These are phyloP conservation scores for Hemithea aestivaria DNA, from an alignment of 2,888 invertebrate species.

Conservation along the genomic window DNA sequence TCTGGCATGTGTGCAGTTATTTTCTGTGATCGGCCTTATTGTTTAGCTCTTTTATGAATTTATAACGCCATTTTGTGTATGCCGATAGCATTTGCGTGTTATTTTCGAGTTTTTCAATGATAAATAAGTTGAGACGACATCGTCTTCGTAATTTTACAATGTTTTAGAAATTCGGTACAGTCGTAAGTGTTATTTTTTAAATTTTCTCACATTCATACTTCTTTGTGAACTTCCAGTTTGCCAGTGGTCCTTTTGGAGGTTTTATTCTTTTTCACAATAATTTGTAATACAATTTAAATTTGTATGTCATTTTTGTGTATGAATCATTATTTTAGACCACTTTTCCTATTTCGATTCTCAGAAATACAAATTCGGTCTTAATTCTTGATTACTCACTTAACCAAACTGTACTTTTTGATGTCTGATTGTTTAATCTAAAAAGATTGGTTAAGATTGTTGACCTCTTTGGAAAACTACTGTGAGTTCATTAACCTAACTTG, in stretches of 20 bases:
- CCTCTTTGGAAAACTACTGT: slow-evolving; percentile 13
- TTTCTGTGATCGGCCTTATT: slow-evolving; percentile 61
- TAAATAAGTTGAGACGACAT: slow-evolving; percentile 8
- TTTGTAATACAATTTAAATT: slow-evolving; percentile 1
- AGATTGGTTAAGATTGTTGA: slow-evolving; percentile 24
- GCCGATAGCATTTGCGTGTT: slow-evolving; percentile 31
- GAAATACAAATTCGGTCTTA: slow-evolving; percentile 6
- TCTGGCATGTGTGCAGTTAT: slow-evolving; percentile 72
- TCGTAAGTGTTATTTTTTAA: slow-evolving; percentile 16
- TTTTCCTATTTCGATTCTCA: slow-evolving; percentile 8
- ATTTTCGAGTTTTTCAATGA: slow-evolving; percentile 20
- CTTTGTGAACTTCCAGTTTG: slow-evolving; percentile 3
- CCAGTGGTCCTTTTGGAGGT: neutral
- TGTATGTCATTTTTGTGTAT: slow-evolving; percentile 4
- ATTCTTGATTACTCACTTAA: slow-evolving; percentile 5
- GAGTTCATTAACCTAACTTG: slow-evolving; percentile 9
- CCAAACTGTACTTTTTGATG: slow-evolving; percentile 12
- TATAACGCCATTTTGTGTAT: slow-evolving; percentile 64
- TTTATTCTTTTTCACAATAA: neutral
- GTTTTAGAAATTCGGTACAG: slow-evolving; percentile 18
- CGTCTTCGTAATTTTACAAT: slow-evolving; percentile 7
- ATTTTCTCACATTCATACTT: neutral
- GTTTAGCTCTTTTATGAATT: slow-evolving; percentile 57
- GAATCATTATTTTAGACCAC: slow-evolving; percentile 14
- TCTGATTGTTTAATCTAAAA: slow-evolving; percentile 14